Conservation (phyloP, 2,888 invertebrate genomes). For the Eurytoma adleriae region DNA sequence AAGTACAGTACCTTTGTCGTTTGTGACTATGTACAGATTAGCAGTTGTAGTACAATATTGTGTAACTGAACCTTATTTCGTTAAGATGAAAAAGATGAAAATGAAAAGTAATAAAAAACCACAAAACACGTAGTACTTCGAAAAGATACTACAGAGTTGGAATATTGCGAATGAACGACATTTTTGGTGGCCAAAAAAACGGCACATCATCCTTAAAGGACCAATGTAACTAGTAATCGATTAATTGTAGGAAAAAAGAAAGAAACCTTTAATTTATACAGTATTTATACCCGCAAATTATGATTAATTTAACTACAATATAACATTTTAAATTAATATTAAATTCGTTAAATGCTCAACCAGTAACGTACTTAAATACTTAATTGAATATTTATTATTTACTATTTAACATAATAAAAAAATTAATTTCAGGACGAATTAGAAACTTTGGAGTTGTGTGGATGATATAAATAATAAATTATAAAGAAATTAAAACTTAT, state of each 20-base stretch:
- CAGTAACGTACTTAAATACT: no score
- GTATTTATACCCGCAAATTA: conserved; percentile 51
- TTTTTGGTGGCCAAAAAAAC: conserved; percentile 54
- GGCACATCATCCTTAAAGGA: conserved; percentile 68
- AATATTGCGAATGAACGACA: conserved; percentile 49
- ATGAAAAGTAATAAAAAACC: conserved; percentile 28
- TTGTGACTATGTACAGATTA: conserved; percentile 58
- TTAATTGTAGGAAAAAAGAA: conserved; percentile 58
- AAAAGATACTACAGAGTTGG: conserved; percentile 43
- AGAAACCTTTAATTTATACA: conserved; percentile 60
- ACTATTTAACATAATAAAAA: no score
- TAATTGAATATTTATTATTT: no score
- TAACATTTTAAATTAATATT: no score
- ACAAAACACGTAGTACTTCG: conserved; percentile 39
- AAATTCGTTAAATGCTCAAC: no score
- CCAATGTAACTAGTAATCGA: conserved; percentile 71
- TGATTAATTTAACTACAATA: conserved; percentile 11
- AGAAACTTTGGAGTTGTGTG: no score
- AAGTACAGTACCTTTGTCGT: conserved; percentile 56
- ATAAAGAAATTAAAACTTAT: no score
- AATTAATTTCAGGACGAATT: no score
- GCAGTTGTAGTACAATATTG: conserved; percentile 51
- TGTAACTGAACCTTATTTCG: conserved; percentile 52
- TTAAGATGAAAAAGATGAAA: conserved; percentile 20
- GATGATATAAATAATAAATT: no score